phyloP scores from a whole-genome alignment of 2,797 vertebrate genomes.

The Ibycter americanus region DNA sequence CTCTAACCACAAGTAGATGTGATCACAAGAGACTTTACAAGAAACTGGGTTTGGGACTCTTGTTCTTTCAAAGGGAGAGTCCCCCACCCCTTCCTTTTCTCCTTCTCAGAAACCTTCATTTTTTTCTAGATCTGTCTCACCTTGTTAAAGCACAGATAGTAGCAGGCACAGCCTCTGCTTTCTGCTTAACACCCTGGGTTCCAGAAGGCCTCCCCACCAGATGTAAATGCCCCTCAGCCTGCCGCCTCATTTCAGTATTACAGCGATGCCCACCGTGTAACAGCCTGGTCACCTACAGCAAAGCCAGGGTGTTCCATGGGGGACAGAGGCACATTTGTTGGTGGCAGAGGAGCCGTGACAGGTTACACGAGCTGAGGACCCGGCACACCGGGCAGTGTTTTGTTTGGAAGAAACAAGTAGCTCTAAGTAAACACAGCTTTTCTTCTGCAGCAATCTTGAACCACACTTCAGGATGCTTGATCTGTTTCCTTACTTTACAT shows the following conservation, averaged over 20 bases:
- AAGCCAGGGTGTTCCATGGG: not conserved
- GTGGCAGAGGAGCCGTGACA: not conserved
- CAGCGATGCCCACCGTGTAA: not conserved
- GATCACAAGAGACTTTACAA: not conserved
- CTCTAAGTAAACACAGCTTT: slow-evolving; percentile 36
- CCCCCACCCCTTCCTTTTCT: not conserved
- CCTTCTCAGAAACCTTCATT: slow-evolving; percentile 7
- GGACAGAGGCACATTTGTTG: not conserved
- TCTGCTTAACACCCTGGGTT: slow-evolving; percentile 28
- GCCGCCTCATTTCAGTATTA: not conserved
- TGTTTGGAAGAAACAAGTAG: slow-evolving; percentile 37
- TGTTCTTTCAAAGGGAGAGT: not conserved
- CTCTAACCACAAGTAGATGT: not conserved
- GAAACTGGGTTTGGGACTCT: not conserved
- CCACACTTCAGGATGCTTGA: not conserved
- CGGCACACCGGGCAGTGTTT: not conserved
- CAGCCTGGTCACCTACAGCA: slow-evolving; percentile 44
- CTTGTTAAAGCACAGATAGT: slow-evolving; percentile 53
- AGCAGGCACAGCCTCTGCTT: slow-evolving; percentile 42
- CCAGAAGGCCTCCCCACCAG: slow-evolving; percentile 42
- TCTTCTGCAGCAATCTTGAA: not conserved
- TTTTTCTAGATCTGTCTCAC: slow-evolving; percentile 44
- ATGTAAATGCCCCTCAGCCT: slow-evolving; percentile 11
- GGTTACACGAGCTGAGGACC: not conserved
- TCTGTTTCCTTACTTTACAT: not conserved